phyloP scores from a whole-genome alignment of 2,888 invertebrate genomes.

The Aethes cnicana region DNA sequence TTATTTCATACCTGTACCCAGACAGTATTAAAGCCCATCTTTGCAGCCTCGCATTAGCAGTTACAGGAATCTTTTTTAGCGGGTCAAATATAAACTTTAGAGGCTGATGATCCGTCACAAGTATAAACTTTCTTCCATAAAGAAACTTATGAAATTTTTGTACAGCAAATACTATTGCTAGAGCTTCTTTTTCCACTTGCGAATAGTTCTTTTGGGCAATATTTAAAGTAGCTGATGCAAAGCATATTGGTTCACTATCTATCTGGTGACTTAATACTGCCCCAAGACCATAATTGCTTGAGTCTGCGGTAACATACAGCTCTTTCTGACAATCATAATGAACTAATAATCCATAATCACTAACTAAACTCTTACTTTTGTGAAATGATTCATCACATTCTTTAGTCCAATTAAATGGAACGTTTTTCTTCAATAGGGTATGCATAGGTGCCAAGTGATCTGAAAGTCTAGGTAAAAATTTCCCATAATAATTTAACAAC shows the following conservation, averaged over 20 bases:
- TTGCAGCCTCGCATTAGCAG: not conserved
- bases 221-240: not conserved
- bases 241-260: too few relatives aligned
- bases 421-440: not conserved
- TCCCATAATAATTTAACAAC: constrained; percentile 13
- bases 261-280: too few relatives aligned
- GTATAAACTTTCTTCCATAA: constrained; percentile 8
- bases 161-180: not conserved
- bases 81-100: not conserved
- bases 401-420: not conserved
- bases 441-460: not conserved
- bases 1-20: not conserved
- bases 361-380: too few relatives aligned
- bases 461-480: not conserved
- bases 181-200: not conserved
- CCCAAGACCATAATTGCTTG: not conserved
- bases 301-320: too few relatives aligned
- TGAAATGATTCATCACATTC: not conserved
- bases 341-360: too few relatives aligned
- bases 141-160: constrained; percentile 3
- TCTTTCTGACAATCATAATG: not conserved
- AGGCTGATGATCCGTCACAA: constrained; percentile 5
- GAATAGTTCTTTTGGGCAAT: constrained; percentile 4
- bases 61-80: not conserved
- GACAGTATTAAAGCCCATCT: not conserved